Evolutionary conservation across 2,888 invertebrate genomes (phyloP), one percentile per base, ranked within the genome.

Genomic region (Brenthis daphne): DNA sequence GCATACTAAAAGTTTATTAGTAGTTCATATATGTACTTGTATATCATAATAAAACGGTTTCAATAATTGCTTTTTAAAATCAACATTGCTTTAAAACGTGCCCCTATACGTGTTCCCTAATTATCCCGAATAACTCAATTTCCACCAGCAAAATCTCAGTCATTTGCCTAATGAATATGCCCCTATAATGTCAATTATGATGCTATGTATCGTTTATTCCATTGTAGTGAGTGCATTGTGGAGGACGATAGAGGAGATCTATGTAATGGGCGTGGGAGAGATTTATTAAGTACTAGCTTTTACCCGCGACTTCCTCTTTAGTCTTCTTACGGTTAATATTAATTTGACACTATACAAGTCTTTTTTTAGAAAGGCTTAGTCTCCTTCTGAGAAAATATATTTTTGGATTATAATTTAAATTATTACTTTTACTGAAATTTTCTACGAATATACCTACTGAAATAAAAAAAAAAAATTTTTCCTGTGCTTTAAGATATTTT

Each of bases 131-230:
- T 61, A 60, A 65, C 60, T 65, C 53, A 65, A 67, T 66, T 55
- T n/a, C 47, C 33, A 29, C 64, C 24, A n/a, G 33, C 51, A 64
- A 51, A 70, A 70, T 70, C 64, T 70, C 60, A 47, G 61, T 37
- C 60, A 60, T 58, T 71, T 57, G n/a, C 16, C 20, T 57, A 24
- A 71, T 71, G 65, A 71, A 71, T 71, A 66, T 65, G 68, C 71
- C 71, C 71, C 71, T 68, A 71, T 71, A 66, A 66, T 29, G 65
- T 57, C 68, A 66, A 66, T 68, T 71, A 71, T 47, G 57, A 64
- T 57, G 55, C 54, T 65, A 68, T 70, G 63, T 68, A 51, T 33
- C 68, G 61, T 60, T 67, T 67, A 70, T 64, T 58, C 61, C 48
- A 66, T 68, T 68, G 67, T 67, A n/a, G 54, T 37, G 20, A 33